Base-by-base conservation (phyloP, 2,888 invertebrate species). In the Liodrosophila aerea region DNA sequence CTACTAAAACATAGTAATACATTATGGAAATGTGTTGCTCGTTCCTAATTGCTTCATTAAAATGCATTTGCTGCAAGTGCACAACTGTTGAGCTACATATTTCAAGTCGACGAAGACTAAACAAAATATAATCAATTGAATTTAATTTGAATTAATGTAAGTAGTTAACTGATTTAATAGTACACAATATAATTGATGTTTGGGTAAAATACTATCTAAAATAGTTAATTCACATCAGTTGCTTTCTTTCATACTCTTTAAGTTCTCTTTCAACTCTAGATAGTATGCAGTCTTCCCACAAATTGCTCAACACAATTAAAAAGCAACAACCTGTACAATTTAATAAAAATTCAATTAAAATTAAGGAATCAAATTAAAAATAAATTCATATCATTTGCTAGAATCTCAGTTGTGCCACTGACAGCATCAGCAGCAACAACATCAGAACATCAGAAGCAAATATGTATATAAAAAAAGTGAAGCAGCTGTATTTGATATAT, bases 401-500 rank as follows among this genome's bases (percentile, higher is more conserved):
- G 33, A 27, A 69, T 61, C 58, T 52, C 30, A 52, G 37, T 12
- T 45, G 16, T 49, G 46, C 22, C 5, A 9, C 34, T 52, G 71
- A 53, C 61, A 61, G 30, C 4, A 11, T 7, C 30, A 44, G 9
- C 16, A 44, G 29, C 16, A 47, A 29, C n/a, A 13, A 33, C 12
- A 37, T 41, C 18, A 2, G 12, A 8, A 22, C n/a, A 43, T 13
- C 11, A 4, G 2, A n/a, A 16, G 37, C 9, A 11, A 4, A 40
- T 16, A 16, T 37, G 34, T 3, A 22, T 12, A 22, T 29, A 36
- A 16, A 36, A 27, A 29, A 47, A 16, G 54, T 49, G 49, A 46
- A 40, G 45, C 57, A 59, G 62, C 54, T 57, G 69, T 43, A 56
- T 37, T 56, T 61, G 78, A 65, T 65, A 44, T 58, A 41, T 64